Evolutionary conservation across 2,113 vertebrate species (phyloP), one percentile per base, ranked within the genome.

Genomic region (Chloropsis cyanopogon): DNA sequence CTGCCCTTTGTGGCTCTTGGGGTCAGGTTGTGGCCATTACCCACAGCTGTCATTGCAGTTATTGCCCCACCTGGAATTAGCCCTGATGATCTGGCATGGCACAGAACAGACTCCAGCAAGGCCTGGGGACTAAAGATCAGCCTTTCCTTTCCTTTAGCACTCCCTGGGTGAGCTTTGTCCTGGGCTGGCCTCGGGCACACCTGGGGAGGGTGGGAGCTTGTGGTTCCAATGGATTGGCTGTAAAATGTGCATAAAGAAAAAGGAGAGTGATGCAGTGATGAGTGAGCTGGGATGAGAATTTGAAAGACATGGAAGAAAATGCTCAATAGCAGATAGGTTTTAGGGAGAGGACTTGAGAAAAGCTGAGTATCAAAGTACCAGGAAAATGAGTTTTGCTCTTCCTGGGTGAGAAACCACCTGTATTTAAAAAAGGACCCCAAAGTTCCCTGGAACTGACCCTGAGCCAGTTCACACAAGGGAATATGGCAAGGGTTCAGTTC

Each of bases 291-390:
- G 44, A 23, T 37, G 23, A 68, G 37, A 44, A 33, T 56, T 19
- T 52, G 50, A 72, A 77, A 91, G 66, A 25, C 11, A 5, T 0
- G 9, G 33, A 35, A 33, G 39, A 50, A 90, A 82, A 64, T 23
- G 10, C 10, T 72, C 37, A 31, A 1, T 21, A 56, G 54, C 17
- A n/a, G 42, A 5, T 9, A 6, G 0, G 0, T 44, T 71, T 50
- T 20, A 80, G 33, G 15, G 29, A 85, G 17, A 75, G 12, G 9
- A 46, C 11, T 5, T 59, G 53, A 69, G 76, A 41, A 91, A 90
- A 80, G 26, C 14, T 7, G 12, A 60, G 12, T n/a, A 31, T 18
- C 22, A 52, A 69, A 77, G 33, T 28, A 22, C 12, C 18, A 47
- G 21, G 72, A 47, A 68, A 86, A 61, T 28, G 39, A 14, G 11